Conservation (phyloP, 1,140 invertebrate genomes). For the Euglossa dilemma region DNA sequence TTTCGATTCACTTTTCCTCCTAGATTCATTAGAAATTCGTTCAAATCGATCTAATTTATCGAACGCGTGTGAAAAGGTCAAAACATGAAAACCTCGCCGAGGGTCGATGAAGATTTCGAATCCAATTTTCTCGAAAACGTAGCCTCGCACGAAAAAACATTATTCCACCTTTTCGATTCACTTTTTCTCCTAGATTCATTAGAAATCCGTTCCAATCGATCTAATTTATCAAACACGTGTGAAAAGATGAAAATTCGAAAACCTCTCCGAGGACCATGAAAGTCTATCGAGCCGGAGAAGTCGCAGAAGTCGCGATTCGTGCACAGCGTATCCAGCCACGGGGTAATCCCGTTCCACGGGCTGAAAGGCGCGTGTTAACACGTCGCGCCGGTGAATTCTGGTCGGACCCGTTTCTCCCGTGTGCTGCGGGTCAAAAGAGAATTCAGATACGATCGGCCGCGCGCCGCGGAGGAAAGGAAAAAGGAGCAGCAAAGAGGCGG, state of each 20-base stretch:
- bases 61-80: constrained; percentile 8
- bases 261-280: background rate
- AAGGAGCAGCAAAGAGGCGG: background rate
- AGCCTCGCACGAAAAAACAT: no score
- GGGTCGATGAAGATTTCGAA: no score
- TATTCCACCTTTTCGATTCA: no score
- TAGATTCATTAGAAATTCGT: no score
- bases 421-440: background rate
- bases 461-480: background rate
- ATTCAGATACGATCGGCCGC: background rate
- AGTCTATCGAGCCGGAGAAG: background rate
- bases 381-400: background rate
- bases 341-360: constrained; percentile 9
- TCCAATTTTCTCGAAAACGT: no score
- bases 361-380: background rate
- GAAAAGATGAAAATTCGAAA: constrained; percentile 29
- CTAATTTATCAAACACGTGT: background rate
- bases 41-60: background rate
- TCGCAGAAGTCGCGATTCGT: background rate
- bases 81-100: background rate
- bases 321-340: background rate
- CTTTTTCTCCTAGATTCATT: no score
- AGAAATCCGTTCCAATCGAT: background rate
- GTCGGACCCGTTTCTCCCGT: background rate
- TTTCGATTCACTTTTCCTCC: no score